Base-by-base conservation (phyloP, 2,113 vertebrate genomes). In the Hippocampus comes region DNA sequence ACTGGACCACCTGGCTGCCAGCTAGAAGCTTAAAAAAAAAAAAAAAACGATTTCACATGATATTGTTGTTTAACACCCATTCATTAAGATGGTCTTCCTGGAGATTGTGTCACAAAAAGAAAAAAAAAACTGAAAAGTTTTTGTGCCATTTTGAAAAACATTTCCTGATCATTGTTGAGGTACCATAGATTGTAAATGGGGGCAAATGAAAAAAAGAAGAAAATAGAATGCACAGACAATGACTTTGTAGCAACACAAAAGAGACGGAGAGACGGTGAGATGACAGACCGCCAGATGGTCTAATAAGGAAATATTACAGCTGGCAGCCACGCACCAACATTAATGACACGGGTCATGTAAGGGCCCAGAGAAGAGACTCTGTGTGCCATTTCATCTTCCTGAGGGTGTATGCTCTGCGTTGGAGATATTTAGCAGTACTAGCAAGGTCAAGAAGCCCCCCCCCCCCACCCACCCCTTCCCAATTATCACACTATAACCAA, bases 251-350 rank as follows among this genome's bases (percentile, higher is more conserved):
- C 18, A 41, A 42, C 34, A 61, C 59, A 34, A 34, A 63, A 63
- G 63, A 43, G 20, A 38, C 38, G 17, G 63, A 63, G 63, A 43
- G n/a, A 46, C 46, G 30, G 63, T 63, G 71, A 63, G 67, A 86
- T 65, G 80, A 82, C 83, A 75, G 80, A 72, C 76, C 77, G 82
- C 83, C 89, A 89, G 89, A 90, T 90, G 89, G 86, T 86, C 86
- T 88, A 87, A 89, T 88, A 86, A 89, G 89, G 85, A 90, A 89
- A 86, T 87, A 86, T 89, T 88, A 87, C 86, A 88, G 81, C 86
- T 89, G 89, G 87, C 83, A 88, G 71, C 79, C 72, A 57, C 77
- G 71, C 84, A 75, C 77, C 84, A 76, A 77, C 83, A 81, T 82
- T 87, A 86, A 89, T 87, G 89, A 88, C 80, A 86, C 78, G 63